Evolutionary conservation across 1,140 invertebrate genomes (phyloP), one percentile per base, ranked within the genome.

Genomic region (Pantala flavescens): DNA sequence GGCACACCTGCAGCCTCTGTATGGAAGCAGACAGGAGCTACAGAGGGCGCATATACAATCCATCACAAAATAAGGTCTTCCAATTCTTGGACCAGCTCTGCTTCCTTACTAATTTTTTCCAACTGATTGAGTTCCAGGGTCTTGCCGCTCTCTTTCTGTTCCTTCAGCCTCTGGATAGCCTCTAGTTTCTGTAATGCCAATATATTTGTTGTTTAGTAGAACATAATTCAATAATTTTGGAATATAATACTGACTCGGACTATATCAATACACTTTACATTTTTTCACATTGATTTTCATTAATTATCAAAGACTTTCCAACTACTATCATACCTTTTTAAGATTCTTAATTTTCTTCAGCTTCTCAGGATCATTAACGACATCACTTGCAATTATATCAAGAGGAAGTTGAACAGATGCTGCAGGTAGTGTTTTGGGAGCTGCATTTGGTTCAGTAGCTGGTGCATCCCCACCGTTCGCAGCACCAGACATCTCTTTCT

Each of bases 321-420:
- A n/a, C n/a, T n/a, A n/a, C n/a, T n/a, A n/a, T n/a, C 81, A 82
- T 81, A 91, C 91, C 84, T 90, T 93, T 81, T 90, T 91, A 49
- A 96, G 84, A 80, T 89, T 92, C 76, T 90, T 91, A 63, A 94
- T 91, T 82, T 93, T 94, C 80, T 95, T 95, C 78, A 93, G 90
- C 78, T 90, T 92, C 75, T 95, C 93, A 24, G 89, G 88, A 82
- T 95, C 91, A 9, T 89, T 90, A n/a, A 88, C 89, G 23, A 88
- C 83, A 71, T 86, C 82, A 72, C 82, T 81, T 83, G 77, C 82
- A 77, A 71, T 77, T 74, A 75, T 79, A 77, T 77, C 75, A 42
- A 77, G 74, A 73, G 75, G 75, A 24, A 76, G 19, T 23, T 74
- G 74, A 24, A 73, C 23, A 23, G 43, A 43, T 36, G n/a, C 3